Conservation (phyloP, 2,888 invertebrate genomes). For the Pogonocherus hispidulus region DNA sequence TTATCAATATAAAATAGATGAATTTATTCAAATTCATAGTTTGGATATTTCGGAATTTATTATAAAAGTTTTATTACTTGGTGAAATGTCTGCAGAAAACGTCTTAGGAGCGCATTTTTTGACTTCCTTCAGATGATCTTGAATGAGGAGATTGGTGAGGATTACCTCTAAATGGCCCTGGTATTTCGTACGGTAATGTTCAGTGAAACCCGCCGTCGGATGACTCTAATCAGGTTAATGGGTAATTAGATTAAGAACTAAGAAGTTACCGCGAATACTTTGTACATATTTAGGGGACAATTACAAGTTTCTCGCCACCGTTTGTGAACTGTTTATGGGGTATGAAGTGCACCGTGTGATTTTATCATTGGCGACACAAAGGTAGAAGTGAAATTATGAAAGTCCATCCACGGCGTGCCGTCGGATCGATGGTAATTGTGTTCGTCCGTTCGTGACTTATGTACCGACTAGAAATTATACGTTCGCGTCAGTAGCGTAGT, state of each 20-base stretch:
- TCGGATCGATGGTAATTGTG: conserved; percentile 20
- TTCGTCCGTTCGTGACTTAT: conserved; percentile 37
- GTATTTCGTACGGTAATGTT: conserved; percentile 33
- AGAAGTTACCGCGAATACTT: conserved; percentile 50
- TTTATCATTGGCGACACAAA: conserved; percentile 30
- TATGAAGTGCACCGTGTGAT: conserved; percentile 33
- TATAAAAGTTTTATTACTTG: too few relatives aligned
- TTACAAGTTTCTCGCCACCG: conserved; percentile 55
- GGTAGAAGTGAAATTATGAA: conserved; percentile 46
- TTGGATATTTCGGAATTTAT: too few relatives aligned
- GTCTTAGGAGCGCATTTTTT: too few relatives aligned
- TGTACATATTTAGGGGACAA: conserved; percentile 61
- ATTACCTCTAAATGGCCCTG: too few relatives aligned
- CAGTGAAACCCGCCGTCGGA: conserved; percentile 49
- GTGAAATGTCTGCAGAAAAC: too few relatives aligned
- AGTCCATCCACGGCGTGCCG: conserved; percentile 36
- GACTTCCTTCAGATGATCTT: too few relatives aligned
- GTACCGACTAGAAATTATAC: conserved; percentile 34
- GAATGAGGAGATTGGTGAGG: too few relatives aligned
- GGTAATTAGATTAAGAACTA: conserved; percentile 59
- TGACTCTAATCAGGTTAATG: conserved; percentile 59
- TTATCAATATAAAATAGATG: too few relatives aligned
- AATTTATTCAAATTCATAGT: too few relatives aligned
- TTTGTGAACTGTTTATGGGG: conserved; percentile 46
- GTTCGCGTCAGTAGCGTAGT: neutral